Evolutionary conservation across 1,140 invertebrate species (phyloP).

Genomic region (Cyclina sinensis): DNA sequence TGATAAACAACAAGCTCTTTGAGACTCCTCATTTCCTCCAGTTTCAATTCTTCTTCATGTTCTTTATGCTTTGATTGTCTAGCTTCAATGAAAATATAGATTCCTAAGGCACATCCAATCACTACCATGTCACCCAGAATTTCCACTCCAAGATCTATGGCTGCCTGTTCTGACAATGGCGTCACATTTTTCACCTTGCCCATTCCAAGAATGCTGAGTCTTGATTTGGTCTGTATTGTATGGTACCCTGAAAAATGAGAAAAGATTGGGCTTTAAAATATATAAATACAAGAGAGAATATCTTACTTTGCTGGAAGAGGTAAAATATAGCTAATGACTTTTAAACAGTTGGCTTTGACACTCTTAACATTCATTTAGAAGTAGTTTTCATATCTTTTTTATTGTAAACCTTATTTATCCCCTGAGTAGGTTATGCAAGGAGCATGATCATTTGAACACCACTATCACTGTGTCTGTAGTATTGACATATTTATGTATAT

Average conservation of each 20-base stretch:
- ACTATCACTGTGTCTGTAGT: too few relatives aligned
- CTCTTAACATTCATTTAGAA: too few relatives aligned
- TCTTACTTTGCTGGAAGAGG: too few relatives aligned
- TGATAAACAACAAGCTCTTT: constrained; percentile 32
- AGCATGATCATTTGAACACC: too few relatives aligned
- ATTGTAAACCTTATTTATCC: too few relatives aligned
- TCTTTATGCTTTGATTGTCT: constrained; percentile 3
- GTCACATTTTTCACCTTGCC: constrained; percentile 53
- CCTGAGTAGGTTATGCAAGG: too few relatives aligned
- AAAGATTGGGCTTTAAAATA: too few relatives aligned
- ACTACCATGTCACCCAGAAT: constrained; percentile 39
- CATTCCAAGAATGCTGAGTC: background rate
- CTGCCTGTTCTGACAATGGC: constrained; percentile 50
- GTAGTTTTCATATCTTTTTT: too few relatives aligned
- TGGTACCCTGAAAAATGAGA: constrained; percentile 52
- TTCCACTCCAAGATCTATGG: constrained; percentile 49
- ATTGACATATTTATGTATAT: too few relatives aligned
- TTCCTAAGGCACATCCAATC: constrained; percentile 42
- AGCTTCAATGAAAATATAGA: constrained; percentile 23
- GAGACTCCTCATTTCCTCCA: constrained; percentile 38
- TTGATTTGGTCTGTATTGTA: background rate
- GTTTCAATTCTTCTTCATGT: constrained; percentile 14
- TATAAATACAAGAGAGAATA: too few relatives aligned
- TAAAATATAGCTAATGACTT: too few relatives aligned
- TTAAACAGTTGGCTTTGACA: too few relatives aligned